Conservation (phyloP, 2,888 invertebrate species). For the Altica lythri region DNA sequence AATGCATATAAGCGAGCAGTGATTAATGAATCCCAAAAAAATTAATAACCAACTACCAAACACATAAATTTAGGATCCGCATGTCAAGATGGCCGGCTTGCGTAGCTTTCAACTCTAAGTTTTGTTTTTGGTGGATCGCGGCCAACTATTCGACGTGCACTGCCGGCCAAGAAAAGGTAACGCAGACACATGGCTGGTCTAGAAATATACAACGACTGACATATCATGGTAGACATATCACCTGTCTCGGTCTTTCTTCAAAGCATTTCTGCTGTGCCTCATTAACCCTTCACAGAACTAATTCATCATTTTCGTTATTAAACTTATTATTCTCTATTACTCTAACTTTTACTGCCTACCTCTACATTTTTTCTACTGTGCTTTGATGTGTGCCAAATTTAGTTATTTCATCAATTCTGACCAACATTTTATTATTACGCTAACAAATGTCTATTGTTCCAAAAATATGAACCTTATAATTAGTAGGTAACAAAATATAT, state of each 20-base stretch:
- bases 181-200: constrained; percentile 40
- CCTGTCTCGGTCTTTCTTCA: constrained; percentile 48
- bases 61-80: constrained; percentile 47
- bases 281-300: constrained; percentile 46
- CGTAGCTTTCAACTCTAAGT: constrained; percentile 41
- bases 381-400: constrained; percentile 8
- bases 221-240: constrained; percentile 44
- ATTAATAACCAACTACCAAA: constrained; percentile 52
- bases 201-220: constrained; percentile 47
- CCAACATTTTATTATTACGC: too few species aligned
- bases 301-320: constrained; percentile 41
- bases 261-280: constrained; percentile 48
- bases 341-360: too few species aligned
- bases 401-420: too few species aligned
- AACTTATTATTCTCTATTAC: too few species aligned
- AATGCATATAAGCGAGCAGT: constrained; percentile 48
- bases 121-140: constrained; percentile 52
- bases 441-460: too few species aligned
- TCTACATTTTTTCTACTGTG: constrained; percentile 8
- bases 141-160: constrained; percentile 47
- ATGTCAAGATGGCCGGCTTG: constrained; percentile 51
- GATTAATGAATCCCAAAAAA: constrained; percentile 51
- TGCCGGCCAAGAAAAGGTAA: constrained; percentile 46
- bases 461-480: too few species aligned
- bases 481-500: too few species aligned